Percentiles rank a stretch among this genome's conserved stretches.
These are phyloP conservation scores for Limnephilus lunatus DNA, from an alignment of 2,888 invertebrate genomes.

Conservation along the genomic window DNA sequence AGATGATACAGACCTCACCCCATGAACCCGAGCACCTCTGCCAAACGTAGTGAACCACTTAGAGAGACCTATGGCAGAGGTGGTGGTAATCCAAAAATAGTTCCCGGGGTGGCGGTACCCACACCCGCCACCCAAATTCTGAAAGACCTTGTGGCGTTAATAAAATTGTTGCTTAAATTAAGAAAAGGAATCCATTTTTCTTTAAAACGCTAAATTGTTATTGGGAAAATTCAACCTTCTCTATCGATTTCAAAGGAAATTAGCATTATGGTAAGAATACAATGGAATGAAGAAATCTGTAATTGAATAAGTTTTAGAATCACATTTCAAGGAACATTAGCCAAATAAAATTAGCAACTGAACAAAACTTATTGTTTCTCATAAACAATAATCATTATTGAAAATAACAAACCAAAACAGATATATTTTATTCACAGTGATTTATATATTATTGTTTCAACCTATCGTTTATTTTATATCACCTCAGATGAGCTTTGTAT, in stretches of 20 bases:
- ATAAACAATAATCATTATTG: neutral
- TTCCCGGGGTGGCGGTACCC: too few relatives aligned
- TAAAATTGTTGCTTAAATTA: neutral
- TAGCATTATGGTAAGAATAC: constrained; percentile 2
- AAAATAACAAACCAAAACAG: neutral
- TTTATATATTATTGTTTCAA: neutral
- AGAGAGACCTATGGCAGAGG: too few relatives aligned
- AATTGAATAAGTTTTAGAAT: neutral
- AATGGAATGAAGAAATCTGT: neutral
- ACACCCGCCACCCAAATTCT: too few relatives aligned
- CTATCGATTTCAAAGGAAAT: neutral
- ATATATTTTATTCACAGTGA: too few relatives aligned
- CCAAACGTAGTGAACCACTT: too few relatives aligned
- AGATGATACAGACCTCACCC: too few relatives aligned
- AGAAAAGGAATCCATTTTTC: neutral
- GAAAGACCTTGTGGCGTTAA: neutral
- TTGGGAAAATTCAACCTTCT: neutral
- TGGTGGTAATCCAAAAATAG: too few relatives aligned
- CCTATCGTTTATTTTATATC: neutral
- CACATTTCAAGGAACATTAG: neutral
- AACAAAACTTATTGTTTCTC: neutral
- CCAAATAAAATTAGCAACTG: neutral
- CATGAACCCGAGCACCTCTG: too few relatives aligned
- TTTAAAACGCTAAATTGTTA: neutral
- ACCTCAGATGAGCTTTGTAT: neutral